These are phyloP conservation scores for Morinoia aosen DNA, from an alignment of 2,888 invertebrate species.

Conservation along the genomic window DNA sequence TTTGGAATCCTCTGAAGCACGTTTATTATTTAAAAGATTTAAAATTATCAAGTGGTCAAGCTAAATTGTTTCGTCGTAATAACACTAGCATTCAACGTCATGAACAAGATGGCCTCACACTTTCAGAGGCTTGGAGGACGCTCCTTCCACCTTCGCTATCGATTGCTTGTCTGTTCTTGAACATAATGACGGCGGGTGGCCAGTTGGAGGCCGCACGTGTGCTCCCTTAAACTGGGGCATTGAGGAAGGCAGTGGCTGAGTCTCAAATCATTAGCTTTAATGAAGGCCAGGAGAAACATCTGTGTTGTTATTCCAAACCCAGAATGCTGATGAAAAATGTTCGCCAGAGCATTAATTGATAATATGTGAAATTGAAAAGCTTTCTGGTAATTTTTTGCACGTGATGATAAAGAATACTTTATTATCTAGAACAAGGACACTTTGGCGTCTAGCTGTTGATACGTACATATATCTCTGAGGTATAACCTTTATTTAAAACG, in stretches of 20 bases:
- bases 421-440: too few species aligned
- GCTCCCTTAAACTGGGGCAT: background rate
- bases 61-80: background rate
- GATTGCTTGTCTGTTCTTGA: constrained; percentile 38
- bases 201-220: background rate
- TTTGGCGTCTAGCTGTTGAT: too few species aligned
- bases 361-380: background rate
- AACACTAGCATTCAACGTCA: background rate
- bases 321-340: background rate
- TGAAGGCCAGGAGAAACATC: background rate
- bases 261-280: constrained; percentile 32
- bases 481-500: too few species aligned
- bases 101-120: background rate
- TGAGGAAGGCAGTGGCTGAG: background rate
- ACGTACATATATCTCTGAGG: too few species aligned
- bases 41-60: background rate
- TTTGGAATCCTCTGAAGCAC: background rate
- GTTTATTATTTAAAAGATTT: background rate
- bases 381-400: too few species aligned
- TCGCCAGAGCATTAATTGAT: background rate
- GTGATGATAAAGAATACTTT: too few species aligned
- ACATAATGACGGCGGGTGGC: constrained; percentile 10
- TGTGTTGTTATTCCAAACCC: background rate
- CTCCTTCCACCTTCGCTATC: background rate
- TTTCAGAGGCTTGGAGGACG: background rate